Base-by-base conservation (phyloP, 2,888 invertebrate genomes). In the Cryptocephalus primarius region DNA sequence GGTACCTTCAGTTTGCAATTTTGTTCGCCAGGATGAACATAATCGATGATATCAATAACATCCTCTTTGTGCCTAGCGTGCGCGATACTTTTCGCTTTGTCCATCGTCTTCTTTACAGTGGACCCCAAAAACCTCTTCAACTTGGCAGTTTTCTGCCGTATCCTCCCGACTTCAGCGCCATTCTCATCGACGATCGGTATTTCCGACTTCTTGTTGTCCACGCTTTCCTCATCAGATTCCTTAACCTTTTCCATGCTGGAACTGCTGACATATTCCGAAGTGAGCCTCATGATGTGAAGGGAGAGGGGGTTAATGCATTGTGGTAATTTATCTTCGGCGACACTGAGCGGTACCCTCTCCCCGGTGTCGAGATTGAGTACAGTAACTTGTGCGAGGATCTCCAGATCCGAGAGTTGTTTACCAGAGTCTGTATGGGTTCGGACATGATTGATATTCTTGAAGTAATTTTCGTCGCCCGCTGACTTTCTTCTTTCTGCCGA, bases 251-350 rank as follows among this genome's bases (percentile, higher is more conserved):
- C 78, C 57, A 78, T 67, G 56, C 75, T 78, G 32, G 68, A 67
- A 44, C 66, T 80, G 54, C 82, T 86, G 58, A 88, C 86, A 67
- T 91, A 94, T 72, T 94, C 91, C 0, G 91, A 89, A 0, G 92
- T 92, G 47, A 92, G 74, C 49, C 92, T 77, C 84, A 95, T 91
- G 66, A 96, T 94, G 71, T 96, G 95, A 55, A 95, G 73, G 13
- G 92, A 91, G 48, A 96, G 76, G 4, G 95, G 96, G 75, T 96
- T 95, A 65, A 92, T 85, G 68, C 91, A 88, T 64, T 86, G 85
- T 0, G 91, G 91, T 54, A 91, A 72, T 71, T 91, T 91, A 67
- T 94, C 93, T 66, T 95, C 95, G 1, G 95, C 94, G 60, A 88
- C 85, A 65, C 91, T 93, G 49, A 96, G 74, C n/a, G 95, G 93